Conservation (phyloP, 2,113 vertebrate species). For the Gracilinanus agilis region DNA sequence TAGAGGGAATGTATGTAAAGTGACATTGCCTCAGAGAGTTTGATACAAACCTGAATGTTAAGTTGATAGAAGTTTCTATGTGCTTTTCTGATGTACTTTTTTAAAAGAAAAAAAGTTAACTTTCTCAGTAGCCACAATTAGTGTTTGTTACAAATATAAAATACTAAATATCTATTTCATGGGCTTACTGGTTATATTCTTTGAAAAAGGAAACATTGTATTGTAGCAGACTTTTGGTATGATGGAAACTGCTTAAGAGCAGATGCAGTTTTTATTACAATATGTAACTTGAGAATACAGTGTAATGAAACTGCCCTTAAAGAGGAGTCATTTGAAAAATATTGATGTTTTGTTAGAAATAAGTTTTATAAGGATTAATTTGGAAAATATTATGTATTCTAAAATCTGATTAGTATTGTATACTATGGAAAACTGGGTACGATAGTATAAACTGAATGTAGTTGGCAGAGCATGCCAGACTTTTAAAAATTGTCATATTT, state of each 20-base stretch:
- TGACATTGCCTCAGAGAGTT: conserved; percentile 28
- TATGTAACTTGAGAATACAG: background rate
- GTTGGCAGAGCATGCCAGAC: background rate
- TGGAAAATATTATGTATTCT: background rate
- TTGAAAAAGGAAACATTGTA: background rate
- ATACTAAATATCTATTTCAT: conserved; percentile 31
- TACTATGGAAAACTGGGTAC: background rate
- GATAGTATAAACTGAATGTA: background rate
- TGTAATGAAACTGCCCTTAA: background rate
- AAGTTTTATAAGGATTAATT: background rate
- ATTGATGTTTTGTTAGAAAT: background rate
- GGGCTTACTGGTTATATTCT: background rate
- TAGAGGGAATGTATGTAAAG: conserved; percentile 4
- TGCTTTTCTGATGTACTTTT: background rate
- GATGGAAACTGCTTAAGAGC: conserved; percentile 3
- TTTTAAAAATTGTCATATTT: background rate
- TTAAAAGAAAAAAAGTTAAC: conserved; percentile 15
- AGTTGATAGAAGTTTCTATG: conserved; percentile 16
- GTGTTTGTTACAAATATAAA: background rate
- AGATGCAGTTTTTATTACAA: background rate
- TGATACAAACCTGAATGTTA: background rate
- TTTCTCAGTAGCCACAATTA: conserved; percentile 8
- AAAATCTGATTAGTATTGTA: background rate
- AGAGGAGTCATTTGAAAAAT: background rate
- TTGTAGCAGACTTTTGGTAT: conserved; percentile 4